A percentile compares a stretch with the other conserved stretches of the same genome.
phyloP scores from a whole-genome alignment of 1,140 invertebrate species.

The Steinernema feltiae region DNA sequence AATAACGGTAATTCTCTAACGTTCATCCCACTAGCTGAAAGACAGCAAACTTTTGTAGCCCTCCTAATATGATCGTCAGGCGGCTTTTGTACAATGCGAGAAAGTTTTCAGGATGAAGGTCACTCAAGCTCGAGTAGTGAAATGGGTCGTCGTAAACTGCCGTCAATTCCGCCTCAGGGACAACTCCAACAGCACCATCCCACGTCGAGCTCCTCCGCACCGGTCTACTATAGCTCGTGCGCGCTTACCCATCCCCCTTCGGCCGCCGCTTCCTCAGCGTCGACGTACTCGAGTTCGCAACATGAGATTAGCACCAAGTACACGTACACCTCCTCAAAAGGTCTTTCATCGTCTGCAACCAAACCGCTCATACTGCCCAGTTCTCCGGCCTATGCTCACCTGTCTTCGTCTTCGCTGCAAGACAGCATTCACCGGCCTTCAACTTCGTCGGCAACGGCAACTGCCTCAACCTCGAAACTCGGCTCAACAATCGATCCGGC shows the following conservation, averaged over 20 bases:
- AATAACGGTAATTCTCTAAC: constrained; percentile 8
- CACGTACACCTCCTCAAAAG: neutral
- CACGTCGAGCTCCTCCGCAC: constrained; percentile 23
- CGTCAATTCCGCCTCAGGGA: constrained; percentile 45
- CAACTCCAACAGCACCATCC: constrained; percentile 31
- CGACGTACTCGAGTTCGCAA: neutral
- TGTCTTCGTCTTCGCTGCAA: constrained; percentile 8
- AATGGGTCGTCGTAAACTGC: constrained; percentile 56
- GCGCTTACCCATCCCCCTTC: constrained; percentile 14
- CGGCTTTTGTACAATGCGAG: neutral
- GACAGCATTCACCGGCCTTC: neutral
- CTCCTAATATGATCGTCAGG: no score
- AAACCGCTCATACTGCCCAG: constrained; percentile 7
- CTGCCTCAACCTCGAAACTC: constrained; percentile 12
- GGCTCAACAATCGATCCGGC: constrained; percentile 39
- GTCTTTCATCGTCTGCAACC: no score
- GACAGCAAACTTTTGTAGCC: no score
- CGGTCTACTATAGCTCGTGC: constrained; percentile 42
- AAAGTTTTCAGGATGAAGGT: constrained; percentile 46
- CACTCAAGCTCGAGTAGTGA: constrained; percentile 33
- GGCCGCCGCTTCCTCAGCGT: neutral
- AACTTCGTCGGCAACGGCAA: constrained; percentile 19
- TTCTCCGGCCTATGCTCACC: constrained; percentile 3
- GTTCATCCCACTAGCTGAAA: no score
- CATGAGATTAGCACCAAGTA: neutral